A percentile compares a stretch with the other conserved stretches of the same genome.
These are phyloP conservation scores for Emydura subglobosa DNA, from an alignment of 2,113 vertebrate genomes.

Conservation along the genomic window DNA sequence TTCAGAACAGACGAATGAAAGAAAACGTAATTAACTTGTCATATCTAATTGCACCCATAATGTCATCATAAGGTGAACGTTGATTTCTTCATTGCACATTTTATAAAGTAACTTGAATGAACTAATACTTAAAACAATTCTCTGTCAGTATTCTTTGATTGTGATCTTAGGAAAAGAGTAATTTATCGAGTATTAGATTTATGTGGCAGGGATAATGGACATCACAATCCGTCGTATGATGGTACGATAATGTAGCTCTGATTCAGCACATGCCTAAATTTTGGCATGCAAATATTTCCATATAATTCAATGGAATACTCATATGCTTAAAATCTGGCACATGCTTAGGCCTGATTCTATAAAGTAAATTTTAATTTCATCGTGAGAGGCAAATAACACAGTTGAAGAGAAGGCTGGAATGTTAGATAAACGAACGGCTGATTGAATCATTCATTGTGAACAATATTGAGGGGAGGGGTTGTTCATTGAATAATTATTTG, in stretches of 20 bases:
- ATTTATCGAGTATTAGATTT: not conserved
- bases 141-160: not conserved
- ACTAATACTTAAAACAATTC: not conserved
- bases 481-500: not conserved
- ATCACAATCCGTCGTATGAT: accelerated
- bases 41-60: accelerated
- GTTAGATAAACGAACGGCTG: not conserved
- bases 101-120: not conserved
- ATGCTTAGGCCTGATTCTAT: not conserved
- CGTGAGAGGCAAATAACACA: not conserved
- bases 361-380: not conserved
- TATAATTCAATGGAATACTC: not conserved
- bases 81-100: not conserved
- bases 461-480: not conserved
- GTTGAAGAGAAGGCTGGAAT: not conserved
- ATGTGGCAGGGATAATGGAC: accelerated
- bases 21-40: accelerated
- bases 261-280: not conserved
- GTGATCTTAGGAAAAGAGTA: not conserved
- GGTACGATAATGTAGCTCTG: not conserved
- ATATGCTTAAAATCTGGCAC: not conserved
- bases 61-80: accelerated
- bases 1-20: not conserved
- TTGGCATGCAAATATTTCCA: not conserved
- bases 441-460: not conserved